These are phyloP conservation scores for Thryonomys swinderianus DNA, from an alignment of 2,113 vertebrate genomes.

Conservation along the genomic window DNA sequence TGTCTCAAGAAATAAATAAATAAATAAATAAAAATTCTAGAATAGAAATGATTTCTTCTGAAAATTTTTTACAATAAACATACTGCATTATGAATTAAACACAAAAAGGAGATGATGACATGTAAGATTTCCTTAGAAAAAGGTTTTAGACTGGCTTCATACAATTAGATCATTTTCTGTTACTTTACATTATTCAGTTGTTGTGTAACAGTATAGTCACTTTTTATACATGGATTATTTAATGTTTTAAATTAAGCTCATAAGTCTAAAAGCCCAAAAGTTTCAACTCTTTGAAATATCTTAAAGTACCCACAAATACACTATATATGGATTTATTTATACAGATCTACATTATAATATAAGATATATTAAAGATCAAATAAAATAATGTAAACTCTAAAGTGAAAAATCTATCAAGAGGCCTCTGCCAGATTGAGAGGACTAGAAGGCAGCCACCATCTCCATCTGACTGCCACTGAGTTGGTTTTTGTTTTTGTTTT, in stretches of 20 bases:
- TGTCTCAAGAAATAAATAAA: too few species aligned
- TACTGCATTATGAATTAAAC: slow-evolving; percentile 21
- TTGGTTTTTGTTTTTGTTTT: too few species aligned
- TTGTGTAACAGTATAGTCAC: neutral
- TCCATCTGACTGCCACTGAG: neutral
- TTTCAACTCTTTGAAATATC: slow-evolving; percentile 14
- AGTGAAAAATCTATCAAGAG: neutral
- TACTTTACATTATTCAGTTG: slow-evolving; percentile 38
- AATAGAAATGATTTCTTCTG: neutral
- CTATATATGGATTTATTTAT: neutral
- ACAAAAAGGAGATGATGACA: neutral
- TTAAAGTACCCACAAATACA: neutral
- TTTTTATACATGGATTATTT: neutral
- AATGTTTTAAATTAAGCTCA: slow-evolving; percentile 41
- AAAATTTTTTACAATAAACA: neutral
- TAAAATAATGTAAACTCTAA: slow-evolving; percentile 21
- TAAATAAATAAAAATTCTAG: slow-evolving; percentile 14
- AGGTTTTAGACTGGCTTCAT: neutral
- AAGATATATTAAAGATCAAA: neutral
- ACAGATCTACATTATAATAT: neutral
- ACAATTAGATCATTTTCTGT: neutral
- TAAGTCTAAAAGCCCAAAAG: neutral
- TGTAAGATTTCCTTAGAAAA: slow-evolving; percentile 36
- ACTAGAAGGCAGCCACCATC: neutral
- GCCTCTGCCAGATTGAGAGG: neutral